These are phyloP conservation scores for Cynoglossus semilaevis DNA, from an alignment of 2,113 vertebrate genomes.

Conservation along the genomic window DNA sequence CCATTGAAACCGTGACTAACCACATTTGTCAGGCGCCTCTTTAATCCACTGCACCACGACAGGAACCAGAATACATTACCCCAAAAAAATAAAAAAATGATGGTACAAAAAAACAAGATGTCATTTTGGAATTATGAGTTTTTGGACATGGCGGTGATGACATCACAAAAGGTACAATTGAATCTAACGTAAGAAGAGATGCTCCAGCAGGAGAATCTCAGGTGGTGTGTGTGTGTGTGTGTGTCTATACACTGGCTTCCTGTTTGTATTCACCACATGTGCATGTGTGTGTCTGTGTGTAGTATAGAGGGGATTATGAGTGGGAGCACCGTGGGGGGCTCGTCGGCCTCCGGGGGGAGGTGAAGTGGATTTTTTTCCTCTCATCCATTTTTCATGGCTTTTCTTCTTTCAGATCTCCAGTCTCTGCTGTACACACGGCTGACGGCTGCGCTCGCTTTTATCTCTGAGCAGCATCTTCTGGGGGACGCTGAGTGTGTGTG, in stretches of 20 bases:
- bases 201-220: slow-evolving; percentile 30
- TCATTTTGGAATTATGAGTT: too few species aligned
- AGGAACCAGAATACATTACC: slow-evolving; percentile 5
- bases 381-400: slow-evolving; percentile 81
- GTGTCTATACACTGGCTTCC: slow-evolving; percentile 41
- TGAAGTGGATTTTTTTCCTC: slow-evolving; percentile 73
- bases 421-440: slow-evolving; percentile 64
- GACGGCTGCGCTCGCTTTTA: slow-evolving; percentile 72
- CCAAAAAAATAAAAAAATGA: not conserved
- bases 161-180: slow-evolving; percentile 14
- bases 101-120: not conserved
- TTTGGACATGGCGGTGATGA: not conserved
- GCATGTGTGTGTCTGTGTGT: slow-evolving; percentile 25
- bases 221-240: slow-evolving; percentile 29
- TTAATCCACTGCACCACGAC: slow-evolving; percentile 9
- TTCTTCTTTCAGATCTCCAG: slow-evolving; percentile 69
- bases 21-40: slow-evolving; percentile 14
- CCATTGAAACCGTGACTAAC: slow-evolving; percentile 34
- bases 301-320: slow-evolving; percentile 63
- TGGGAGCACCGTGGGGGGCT: slow-evolving; percentile 65
- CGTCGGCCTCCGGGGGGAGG: slow-evolving; percentile 62
- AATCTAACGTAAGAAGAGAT: slow-evolving; percentile 8
- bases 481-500: slow-evolving; percentile 35
- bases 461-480: slow-evolving; percentile 70
- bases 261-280: slow-evolving; percentile 51